phyloP scores from a whole-genome alignment of 2,113 vertebrate genomes.

The Pristiophorus japonicus region DNA sequence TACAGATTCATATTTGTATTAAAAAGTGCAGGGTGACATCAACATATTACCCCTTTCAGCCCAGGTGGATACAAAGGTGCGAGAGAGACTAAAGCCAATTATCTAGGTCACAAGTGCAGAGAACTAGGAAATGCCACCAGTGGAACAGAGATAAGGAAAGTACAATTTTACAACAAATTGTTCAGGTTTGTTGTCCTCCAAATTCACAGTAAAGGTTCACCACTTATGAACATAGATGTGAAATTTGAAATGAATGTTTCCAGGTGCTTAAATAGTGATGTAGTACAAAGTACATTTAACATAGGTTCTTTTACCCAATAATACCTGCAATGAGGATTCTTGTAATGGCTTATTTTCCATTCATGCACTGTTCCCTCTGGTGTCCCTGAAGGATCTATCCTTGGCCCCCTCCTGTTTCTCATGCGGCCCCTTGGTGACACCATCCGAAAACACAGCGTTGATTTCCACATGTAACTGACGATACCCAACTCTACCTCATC shows the following conservation, averaged over 20 bases:
- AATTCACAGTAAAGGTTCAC: slow-evolving; percentile 29
- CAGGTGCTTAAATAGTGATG: background rate
- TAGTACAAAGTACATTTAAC: slow-evolving; percentile 2
- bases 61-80: background rate
- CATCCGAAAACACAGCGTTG: too few species aligned
- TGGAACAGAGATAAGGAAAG: background rate
- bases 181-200: slow-evolving; percentile 5
- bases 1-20: background rate
- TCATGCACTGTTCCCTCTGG: too few species aligned
- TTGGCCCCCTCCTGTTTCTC: too few species aligned
- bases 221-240: background rate
- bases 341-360: too few species aligned
- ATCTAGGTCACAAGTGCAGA: background rate
- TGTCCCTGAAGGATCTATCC: too few species aligned
- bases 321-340: background rate
- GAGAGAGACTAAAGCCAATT: slow-evolving; percentile 2
- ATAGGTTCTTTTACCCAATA: background rate
- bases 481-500: too few species aligned
- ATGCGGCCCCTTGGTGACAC: too few species aligned
- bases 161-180: background rate
- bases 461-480: too few species aligned
- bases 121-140: background rate
- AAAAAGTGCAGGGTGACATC: slow-evolving; percentile 28
- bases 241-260: slow-evolving; percentile 9
- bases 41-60: background rate